Evolutionary conservation across 2,888 invertebrate genomes (phyloP), one percentile per base, ranked within the genome.

Genomic region (Dioctria linearis): DNA sequence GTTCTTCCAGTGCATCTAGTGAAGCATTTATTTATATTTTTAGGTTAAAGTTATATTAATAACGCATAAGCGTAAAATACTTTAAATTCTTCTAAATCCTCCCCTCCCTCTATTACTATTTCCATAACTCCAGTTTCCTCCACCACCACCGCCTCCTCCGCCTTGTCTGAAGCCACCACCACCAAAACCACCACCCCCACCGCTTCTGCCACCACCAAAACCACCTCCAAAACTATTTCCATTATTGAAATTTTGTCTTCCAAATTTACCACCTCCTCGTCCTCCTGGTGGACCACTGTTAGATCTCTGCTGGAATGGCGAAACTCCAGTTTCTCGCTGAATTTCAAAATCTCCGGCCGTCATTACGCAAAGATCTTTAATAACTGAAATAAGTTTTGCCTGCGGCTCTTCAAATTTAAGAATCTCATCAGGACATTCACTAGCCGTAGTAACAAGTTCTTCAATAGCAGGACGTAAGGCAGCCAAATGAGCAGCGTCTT

Each of bases 391-490:
- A 0, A 95, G 91, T 91, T 93, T 86, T 0, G 82, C 78, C 73
- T 86, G 85, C 0, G 83, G 76, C 4, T 85, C 85, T 25, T 86
- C 86, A 43, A 89, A 61, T 57, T 93, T 91, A 42, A 94, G 86
- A 0, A 96, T 93, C 3, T 92, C 90, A 86, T 95, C 95, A 0
- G 98, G 98, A 80, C 95, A 92, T 78, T 93, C 91, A 3, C 97
- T 94, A 0, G 95, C 94, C 80, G 93, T 90, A 6, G 96, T 93
- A 3, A 98, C 93, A 2, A 98, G 90, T 83, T 93, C 91, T 89
- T 99, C 98, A 5, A 99, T 86, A 3, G 96, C 96, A 0, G 98
- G 98, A 46, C 98, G 92, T 5, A 99, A 90, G 2, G 97, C 95
- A 0, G 95, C 93, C 78, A 99, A 92, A 51, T 93, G 91, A 0